A percentile compares a stretch with the other conserved stretches of the same genome.
Evolutionary conservation across 2,888 invertebrate genomes (phyloP).

Genomic region (Bombyx huttoni): DNA sequence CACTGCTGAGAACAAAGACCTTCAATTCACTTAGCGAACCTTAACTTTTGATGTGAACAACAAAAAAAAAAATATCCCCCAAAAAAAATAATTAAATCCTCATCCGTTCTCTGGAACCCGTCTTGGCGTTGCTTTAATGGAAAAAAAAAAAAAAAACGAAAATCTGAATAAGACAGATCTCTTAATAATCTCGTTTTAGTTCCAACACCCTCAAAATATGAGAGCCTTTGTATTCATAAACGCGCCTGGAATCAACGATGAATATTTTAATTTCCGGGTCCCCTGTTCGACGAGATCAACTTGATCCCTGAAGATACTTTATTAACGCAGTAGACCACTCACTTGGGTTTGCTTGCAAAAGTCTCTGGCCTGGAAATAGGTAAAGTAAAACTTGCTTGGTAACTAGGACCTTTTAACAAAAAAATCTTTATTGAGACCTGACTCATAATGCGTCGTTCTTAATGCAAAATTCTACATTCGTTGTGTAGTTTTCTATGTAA

Average conservation of each 20-base stretch:
- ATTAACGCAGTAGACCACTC: conserved; percentile 3
- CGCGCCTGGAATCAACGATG: conserved; percentile 8
- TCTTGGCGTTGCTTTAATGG: background rate
- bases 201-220: conserved; percentile 5
- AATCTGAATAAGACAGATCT: conserved; percentile 6
- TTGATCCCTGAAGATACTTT: conserved; percentile 9
- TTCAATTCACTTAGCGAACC: background rate
- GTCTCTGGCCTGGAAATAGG: background rate
- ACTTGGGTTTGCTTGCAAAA: background rate
- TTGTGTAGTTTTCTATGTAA: no score
- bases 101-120: background rate
- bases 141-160: background rate
- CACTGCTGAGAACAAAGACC: background rate
- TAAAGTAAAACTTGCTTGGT: background rate
- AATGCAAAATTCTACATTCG: no score
- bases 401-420: no score
- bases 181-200: conserved; percentile 5
- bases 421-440: no score
- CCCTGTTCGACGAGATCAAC: conserved; percentile 8
- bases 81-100: background rate
- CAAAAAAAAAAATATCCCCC: background rate
- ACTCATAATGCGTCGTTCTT: no score
- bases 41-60: background rate
- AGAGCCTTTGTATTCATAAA: conserved; percentile 8
- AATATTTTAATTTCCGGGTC: conserved; percentile 18